Base-by-base conservation (phyloP, 2,888 invertebrate species). In the Linyphia triangularis region DNA sequence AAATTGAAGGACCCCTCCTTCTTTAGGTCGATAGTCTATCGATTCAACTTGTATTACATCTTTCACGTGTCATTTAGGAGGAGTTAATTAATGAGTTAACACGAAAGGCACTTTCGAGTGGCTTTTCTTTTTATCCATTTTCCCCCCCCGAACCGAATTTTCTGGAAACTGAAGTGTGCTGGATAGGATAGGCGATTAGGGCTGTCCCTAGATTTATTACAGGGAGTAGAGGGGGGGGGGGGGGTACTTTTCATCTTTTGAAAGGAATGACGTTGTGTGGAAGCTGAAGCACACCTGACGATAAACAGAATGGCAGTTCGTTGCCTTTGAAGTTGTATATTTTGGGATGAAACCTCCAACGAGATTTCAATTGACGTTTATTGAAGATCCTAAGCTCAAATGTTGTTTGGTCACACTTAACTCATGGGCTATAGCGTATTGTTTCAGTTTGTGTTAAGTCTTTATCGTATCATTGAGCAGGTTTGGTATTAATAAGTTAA, bases 31-130 rank as follows among this genome's bases (percentile, higher is more conserved):
- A 88, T 88, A 81, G 73, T 59, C 81, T 81, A 88, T 88, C 86
- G 86, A 88, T 88, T 81, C 73, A 51, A 57, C 73, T 88, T 88
- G 86, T 88, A 88, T 88, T 88, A 88, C 86, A 88, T 88, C 86
- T 88, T 81, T 75, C 86, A 37, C 75, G 75, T 69, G 86, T 88
- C 86, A 88, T 81, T 88, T 88, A 88, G 69, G 81, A 81, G 59
- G 73, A 88, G 81, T 88, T 81, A 88, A 81, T 88, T 81, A 81
- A 81, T 81, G 81, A 75, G 86, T 88, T 88, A 88, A 88, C 86
- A 81, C 86, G 81, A 69, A 75, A 67, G 81, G 67, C 73, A 51
- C n/a, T 75, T 61, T 88, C 67, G 57, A 81, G 81, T 30, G 75
- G 40, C 59, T 70, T n/a, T n/a, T n/a, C 28, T 43, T 81, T 79